A percentile compares a stretch with the other conserved stretches of the same genome.
Evolutionary conservation across 2,797 vertebrate species (phyloP).

Genomic region (Rousettus madagascariensis): DNA sequence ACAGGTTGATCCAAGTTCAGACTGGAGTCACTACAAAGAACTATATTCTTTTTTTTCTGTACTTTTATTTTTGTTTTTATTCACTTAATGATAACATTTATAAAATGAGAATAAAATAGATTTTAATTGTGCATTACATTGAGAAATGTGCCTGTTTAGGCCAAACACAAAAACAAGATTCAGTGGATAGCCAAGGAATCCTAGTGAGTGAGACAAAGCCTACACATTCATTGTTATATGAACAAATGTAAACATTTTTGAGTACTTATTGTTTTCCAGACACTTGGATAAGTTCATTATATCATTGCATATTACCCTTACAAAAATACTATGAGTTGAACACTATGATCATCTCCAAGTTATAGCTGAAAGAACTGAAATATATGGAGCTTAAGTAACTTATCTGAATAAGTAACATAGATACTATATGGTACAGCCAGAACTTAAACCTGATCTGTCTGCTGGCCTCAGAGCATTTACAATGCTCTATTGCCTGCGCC

Average conservation of each 20-base stretch:
- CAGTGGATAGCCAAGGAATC: background rate
- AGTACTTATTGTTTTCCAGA: background rate
- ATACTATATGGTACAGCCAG: background rate
- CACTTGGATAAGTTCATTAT: background rate
- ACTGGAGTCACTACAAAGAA: background rate
- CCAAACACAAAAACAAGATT: background rate
- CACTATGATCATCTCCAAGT: background rate
- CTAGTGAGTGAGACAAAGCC: background rate
- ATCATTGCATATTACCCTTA: background rate
- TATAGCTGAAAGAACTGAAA: constrained; percentile 31
- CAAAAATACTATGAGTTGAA: background rate
- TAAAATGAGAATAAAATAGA: background rate
- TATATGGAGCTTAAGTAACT: background rate
- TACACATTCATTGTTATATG: background rate
- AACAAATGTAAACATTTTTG: constrained; percentile 24
- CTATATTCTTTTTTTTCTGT: background rate
- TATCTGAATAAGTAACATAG: background rate
- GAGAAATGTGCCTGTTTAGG: background rate
- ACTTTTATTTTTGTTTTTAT: background rate
- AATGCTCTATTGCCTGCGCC: background rate
- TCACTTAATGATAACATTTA: background rate
- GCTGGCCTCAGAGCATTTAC: background rate
- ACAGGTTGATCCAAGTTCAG: constrained; percentile 4
- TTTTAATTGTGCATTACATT: background rate
- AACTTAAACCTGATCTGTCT: background rate